A percentile compares a stretch with the other conserved stretches of the same genome.
Evolutionary conservation across 2,113 vertebrate genomes (phyloP).

Genomic region (Sphaerodactylus townsendi): DNA sequence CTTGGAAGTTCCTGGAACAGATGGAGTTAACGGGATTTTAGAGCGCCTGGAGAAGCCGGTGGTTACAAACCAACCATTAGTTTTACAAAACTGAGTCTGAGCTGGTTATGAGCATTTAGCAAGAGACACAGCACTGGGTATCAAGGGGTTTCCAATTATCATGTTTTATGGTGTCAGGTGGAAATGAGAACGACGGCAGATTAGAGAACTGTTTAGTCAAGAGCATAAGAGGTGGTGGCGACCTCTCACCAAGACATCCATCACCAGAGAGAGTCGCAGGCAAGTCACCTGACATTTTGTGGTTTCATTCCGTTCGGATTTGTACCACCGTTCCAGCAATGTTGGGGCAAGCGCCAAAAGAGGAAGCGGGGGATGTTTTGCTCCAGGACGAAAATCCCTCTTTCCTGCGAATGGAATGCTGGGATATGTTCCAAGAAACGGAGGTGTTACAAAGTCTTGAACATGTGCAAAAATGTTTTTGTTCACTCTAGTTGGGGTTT

Average conservation of each 20-base stretch:
- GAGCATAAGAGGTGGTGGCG: background rate
- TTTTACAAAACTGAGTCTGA: background rate
- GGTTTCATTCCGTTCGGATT: background rate
- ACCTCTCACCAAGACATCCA: background rate
- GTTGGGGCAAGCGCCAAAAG: conserved; percentile 7
- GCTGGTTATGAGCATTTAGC: background rate
- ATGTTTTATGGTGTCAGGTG: accelerated
- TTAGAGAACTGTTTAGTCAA: background rate
- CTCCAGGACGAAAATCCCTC: background rate
- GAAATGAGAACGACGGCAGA: background rate
- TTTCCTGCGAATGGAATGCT: background rate
- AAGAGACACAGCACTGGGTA: background rate
- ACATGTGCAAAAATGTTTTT: conserved; percentile 12
- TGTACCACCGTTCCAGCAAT: background rate
- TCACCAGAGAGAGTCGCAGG: background rate
- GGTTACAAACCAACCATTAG: background rate
- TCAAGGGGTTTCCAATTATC: accelerated
- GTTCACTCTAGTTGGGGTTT: background rate
- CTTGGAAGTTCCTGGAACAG: background rate
- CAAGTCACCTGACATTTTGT: background rate
- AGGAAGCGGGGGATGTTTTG: background rate
- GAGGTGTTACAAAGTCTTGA: conserved; percentile 1
- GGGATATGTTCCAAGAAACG: conserved; percentile 31
- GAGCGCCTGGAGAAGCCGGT: background rate
- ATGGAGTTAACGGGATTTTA: background rate